These are phyloP conservation scores for Picus viridis DNA, from an alignment of 2,797 vertebrate species.

Conservation along the genomic window DNA sequence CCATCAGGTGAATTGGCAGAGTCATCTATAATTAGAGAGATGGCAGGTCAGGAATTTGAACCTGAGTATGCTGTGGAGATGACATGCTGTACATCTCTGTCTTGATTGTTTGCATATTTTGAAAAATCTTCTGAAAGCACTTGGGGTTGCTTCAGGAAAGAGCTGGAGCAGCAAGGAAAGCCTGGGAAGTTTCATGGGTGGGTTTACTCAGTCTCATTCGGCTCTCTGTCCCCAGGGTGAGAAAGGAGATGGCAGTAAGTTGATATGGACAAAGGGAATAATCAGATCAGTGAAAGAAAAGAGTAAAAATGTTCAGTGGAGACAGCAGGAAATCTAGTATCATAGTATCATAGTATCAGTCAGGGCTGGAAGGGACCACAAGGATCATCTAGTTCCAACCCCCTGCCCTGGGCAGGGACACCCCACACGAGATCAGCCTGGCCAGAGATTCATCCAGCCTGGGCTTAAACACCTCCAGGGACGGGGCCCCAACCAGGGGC, in stretches of 20 bases:
- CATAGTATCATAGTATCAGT: too few relatives aligned
- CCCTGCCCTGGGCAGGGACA: too few relatives aligned
- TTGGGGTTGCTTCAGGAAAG: neutral
- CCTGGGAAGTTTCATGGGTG: neutral
- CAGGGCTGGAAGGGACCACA: too few relatives aligned
- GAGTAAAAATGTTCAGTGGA: neutral
- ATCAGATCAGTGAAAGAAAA: neutral
- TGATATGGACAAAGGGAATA: neutral
- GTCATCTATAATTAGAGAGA: neutral
- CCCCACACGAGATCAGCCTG: too few relatives aligned
- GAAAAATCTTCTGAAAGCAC: neutral
- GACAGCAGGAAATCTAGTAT: neutral
- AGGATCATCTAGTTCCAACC: too few relatives aligned
- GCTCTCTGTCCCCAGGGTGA: neutral
- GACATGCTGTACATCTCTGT: neutral
- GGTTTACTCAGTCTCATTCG: rapidly evolving
- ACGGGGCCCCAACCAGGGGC: too few relatives aligned
- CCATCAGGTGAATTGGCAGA: neutral
- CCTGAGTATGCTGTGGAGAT: neutral
- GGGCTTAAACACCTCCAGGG: too few relatives aligned
- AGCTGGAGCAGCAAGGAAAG: neutral
- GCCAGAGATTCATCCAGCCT: too few relatives aligned
- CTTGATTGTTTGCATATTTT: neutral
- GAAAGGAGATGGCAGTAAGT: neutral
- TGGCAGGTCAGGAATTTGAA: conserved; percentile 15